Evolutionary conservation across 2,797 vertebrate species (phyloP).

Genomic region (Heliangelus exortis): DNA sequence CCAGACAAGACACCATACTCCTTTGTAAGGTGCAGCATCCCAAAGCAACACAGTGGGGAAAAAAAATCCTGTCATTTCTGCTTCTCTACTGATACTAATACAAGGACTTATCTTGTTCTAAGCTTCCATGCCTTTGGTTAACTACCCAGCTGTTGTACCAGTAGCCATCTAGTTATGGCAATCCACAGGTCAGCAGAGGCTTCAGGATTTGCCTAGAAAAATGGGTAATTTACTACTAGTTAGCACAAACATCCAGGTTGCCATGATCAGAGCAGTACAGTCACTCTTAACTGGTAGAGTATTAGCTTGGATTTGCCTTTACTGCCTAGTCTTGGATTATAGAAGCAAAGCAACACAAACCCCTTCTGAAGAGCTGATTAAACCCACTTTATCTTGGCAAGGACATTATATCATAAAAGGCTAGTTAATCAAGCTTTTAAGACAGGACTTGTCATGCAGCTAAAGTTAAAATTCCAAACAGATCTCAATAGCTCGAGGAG

Average conservation of each 20-base stretch:
- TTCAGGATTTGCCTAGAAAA: neutral
- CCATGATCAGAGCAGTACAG: neutral
- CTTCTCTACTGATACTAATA: neutral
- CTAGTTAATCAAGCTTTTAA: constrained; percentile 28
- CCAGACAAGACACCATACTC: neutral
- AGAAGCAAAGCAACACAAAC: neutral
- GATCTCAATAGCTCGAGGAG: neutral
- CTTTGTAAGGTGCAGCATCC: neutral
- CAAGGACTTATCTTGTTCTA: neutral
- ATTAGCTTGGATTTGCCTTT: neutral
- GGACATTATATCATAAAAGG: neutral
- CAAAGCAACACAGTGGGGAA: neutral
- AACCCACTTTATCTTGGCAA: constrained; percentile 5
- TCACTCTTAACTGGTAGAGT: neutral
- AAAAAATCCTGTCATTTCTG: neutral
- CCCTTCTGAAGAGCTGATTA: constrained; percentile 44
- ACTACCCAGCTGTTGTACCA: too few species aligned
- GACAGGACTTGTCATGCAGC: neutral
- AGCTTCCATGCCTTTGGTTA: neutral
- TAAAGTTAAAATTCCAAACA: constrained; percentile 11
- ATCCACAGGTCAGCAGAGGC: neutral
- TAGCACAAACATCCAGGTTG: neutral
- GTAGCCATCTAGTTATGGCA: neutral
- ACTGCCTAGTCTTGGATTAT: neutral
- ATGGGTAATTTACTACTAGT: neutral